phyloP scores from a whole-genome alignment of 2,113 vertebrate genomes.

The Eclectus roratus region DNA sequence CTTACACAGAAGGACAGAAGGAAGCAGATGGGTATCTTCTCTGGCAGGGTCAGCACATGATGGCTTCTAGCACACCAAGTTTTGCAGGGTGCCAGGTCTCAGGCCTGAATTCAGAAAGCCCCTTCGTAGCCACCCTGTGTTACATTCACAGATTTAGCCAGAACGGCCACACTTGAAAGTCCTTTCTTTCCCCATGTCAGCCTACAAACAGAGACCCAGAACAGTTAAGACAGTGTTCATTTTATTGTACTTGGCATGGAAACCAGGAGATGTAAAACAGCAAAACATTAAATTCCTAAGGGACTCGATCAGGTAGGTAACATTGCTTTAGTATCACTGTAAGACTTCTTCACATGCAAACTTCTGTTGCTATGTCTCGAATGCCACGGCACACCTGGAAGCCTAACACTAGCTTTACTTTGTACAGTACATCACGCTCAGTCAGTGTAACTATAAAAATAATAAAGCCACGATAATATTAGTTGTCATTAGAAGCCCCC shows the following conservation, averaged over 20 bases:
- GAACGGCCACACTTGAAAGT: background rate
- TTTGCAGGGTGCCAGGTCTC: background rate
- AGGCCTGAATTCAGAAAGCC: background rate
- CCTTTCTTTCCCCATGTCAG: background rate
- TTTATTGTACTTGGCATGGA: constrained; percentile 61
- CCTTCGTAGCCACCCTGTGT: background rate
- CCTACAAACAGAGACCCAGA: constrained; percentile 43
- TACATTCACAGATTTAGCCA: background rate
- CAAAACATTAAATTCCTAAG: constrained; percentile 54
- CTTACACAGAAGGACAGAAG: background rate
- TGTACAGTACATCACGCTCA: background rate
- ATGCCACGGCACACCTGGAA: constrained; percentile 20
- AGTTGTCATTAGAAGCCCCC: background rate
- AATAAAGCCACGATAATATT: constrained; percentile 17
- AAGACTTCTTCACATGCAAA: constrained; percentile 53
- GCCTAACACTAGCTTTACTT: constrained; percentile 38
- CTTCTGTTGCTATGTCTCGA: constrained; percentile 11
- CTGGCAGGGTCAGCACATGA: accelerated
- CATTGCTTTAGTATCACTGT: constrained; percentile 13
- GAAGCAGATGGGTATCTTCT: background rate
- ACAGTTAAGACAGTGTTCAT: constrained; percentile 51
- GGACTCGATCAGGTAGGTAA: background rate
- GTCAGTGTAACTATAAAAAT: constrained; percentile 10
- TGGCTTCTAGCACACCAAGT: background rate
- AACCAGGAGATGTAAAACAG: constrained; percentile 59